Conservation (phyloP, 1,140 invertebrate genomes). For the Danaus melanippus region DNA sequence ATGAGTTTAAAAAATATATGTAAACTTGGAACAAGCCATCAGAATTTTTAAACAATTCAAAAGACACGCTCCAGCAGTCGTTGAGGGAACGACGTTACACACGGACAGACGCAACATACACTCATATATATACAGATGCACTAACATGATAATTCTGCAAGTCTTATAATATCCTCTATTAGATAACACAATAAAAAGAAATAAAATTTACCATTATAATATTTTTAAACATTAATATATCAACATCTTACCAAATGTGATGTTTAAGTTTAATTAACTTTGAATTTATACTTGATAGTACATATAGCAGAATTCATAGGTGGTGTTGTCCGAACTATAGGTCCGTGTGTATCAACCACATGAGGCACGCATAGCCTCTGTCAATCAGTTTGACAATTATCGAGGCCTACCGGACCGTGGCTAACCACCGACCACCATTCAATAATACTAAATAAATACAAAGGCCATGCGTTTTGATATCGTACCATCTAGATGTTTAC, state of each 20-base stretch:
- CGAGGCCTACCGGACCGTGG: slow-evolving; percentile 30
- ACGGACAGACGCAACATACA: slow-evolving; percentile 5
- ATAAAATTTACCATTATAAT: too few relatives aligned
- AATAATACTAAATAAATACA: slow-evolving; percentile 7
- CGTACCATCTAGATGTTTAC: too few relatives aligned
- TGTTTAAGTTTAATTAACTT: too few relatives aligned
- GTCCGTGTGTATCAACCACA: slow-evolving; percentile 21
- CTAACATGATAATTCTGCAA: too few relatives aligned
- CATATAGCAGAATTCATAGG: too few relatives aligned
- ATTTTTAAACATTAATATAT: too few relatives aligned
- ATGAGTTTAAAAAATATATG: slow-evolving; percentile 22
- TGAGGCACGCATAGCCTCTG: slow-evolving; percentile 29
- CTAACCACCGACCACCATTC: slow-evolving; percentile 31
- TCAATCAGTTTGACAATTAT: slow-evolving; percentile 47
- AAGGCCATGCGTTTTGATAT: too few relatives aligned
- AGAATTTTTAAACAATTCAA: slow-evolving; percentile 35
- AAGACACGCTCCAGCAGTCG: slow-evolving; percentile 23
- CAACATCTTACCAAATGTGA: too few relatives aligned
- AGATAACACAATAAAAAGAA: too few relatives aligned
- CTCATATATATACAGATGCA: too few relatives aligned
- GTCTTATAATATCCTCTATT: too few relatives aligned
- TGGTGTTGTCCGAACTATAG: neutral
- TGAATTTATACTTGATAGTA: too few relatives aligned
- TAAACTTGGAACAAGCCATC: slow-evolving; percentile 21
- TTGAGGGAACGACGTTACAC: slow-evolving; percentile 19